phyloP scores from a whole-genome alignment of 2,113 vertebrate genomes.

The Marmota monax region DNA sequence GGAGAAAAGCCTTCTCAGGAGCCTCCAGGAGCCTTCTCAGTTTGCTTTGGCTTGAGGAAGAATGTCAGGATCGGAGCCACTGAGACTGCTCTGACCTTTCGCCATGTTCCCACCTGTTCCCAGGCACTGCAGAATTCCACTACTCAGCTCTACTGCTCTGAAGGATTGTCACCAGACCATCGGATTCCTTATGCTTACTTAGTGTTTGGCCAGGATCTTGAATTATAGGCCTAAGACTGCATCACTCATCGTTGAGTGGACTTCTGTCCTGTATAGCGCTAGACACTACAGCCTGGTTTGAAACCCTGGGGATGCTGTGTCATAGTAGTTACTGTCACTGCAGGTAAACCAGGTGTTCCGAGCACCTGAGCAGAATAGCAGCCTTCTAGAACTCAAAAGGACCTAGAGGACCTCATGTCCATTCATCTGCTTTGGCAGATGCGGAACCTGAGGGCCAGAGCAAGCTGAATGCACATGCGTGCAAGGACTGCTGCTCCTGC shows the following conservation, averaged over 20 bases:
- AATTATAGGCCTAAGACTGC: neutral
- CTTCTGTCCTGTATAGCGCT: neutral
- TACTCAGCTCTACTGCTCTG: neutral
- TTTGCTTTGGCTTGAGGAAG: neutral
- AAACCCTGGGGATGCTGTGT: neutral
- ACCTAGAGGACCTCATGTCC: neutral
- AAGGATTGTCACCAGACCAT: neutral
- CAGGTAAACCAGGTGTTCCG: neutral
- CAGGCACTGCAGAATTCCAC: neutral
- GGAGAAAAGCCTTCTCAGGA: neutral
- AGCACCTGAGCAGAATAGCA: neutral
- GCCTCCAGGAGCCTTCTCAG: neutral
- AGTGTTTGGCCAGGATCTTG: neutral
- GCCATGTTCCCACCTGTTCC: neutral
- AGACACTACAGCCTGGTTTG: neutral
- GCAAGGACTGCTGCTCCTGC: neutral
- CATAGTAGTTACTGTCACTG: no score
- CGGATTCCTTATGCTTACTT: neutral
- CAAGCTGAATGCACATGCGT: neutral
- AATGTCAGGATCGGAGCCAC: no score
- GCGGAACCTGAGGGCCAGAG: neutral
- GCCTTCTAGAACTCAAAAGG: neutral
- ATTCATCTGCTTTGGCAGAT: neutral
- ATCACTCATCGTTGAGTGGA: neutral
- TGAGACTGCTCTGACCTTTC: accelerated